phyloP scores from a whole-genome alignment of 2,888 invertebrate species.

The Tromatobia lineatoria region DNA sequence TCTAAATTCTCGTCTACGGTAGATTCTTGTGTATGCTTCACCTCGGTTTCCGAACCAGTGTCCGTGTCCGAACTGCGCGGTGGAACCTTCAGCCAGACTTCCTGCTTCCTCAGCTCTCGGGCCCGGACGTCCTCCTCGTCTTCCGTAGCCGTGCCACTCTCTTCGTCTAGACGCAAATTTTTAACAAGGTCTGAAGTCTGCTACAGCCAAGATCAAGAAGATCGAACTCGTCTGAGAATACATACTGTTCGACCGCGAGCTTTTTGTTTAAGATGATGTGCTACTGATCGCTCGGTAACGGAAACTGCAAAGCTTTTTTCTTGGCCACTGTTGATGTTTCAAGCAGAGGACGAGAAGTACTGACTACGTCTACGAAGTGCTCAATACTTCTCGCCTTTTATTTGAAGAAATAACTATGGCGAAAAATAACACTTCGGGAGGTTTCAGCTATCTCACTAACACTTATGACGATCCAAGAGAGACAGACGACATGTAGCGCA shows the following conservation, averaged over 20 bases:
- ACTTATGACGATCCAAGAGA: too few relatives aligned
- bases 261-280: conserved; percentile 24
- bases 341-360: too few relatives aligned
- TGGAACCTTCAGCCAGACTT: conserved; percentile 89
- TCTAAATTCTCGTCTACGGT: conserved; percentile 43
- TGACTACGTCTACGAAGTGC: too few relatives aligned
- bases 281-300: too few relatives aligned
- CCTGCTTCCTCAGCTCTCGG: conserved; percentile 89
- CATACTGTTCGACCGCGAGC: conserved; percentile 63
- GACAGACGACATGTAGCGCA: too few relatives aligned
- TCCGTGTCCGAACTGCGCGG: conserved; percentile 88
- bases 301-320: too few relatives aligned
- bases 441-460: too few relatives aligned
- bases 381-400: too few relatives aligned
- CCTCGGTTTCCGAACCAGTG: conserved; percentile 91
- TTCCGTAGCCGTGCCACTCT: conserved; percentile 91
- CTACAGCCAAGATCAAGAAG: conserved; percentile 73
- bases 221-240: conserved; percentile 74
- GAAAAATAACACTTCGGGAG: too few relatives aligned
- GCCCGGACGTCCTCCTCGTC: conserved; percentile 90
- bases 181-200: conserved; percentile 75
- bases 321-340: too few relatives aligned
- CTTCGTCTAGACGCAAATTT: conserved; percentile 86
- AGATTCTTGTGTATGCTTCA: conserved; percentile 85
- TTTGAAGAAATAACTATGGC: too few relatives aligned